Evolutionary conservation across 37 sponge, comb jelly and placozoan species (phyloP).

Genomic region (Beroe forskalii): DNA sequence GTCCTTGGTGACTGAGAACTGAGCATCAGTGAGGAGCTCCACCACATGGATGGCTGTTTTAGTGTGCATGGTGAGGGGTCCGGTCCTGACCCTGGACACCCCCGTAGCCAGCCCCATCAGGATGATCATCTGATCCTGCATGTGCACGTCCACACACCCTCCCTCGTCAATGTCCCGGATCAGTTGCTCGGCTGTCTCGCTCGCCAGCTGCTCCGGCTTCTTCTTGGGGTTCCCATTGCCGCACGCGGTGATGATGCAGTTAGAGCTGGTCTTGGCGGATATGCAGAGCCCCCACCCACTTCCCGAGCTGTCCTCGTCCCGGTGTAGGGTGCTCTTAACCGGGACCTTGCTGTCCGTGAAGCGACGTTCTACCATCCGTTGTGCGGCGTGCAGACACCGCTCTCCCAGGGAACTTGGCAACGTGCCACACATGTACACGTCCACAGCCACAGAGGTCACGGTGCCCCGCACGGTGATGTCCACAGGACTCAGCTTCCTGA

Average conservation of each 20-base stretch:
- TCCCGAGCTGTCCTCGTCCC: background rate
- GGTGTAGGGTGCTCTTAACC: background rate
- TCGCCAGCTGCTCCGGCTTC: conserved; percentile 69
- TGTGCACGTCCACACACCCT: conserved; percentile 84
- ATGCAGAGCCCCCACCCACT: conserved; percentile 48
- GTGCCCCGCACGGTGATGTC: conserved; percentile 71
- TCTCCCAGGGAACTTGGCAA: conserved; percentile 55
- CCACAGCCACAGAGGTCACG: conserved; percentile 63
- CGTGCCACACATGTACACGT: conserved; percentile 70
- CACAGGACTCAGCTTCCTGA: conserved; percentile 69
- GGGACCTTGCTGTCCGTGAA: background rate
- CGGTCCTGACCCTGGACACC: conserved; percentile 73
- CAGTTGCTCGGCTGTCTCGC: conserved; percentile 70
- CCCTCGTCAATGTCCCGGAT: conserved; percentile 66
- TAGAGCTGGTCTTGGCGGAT: conserved; percentile 71
- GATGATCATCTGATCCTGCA: conserved; percentile 89
- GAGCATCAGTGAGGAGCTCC: conserved; percentile 70
- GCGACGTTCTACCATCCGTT: background rate
- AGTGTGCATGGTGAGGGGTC: conserved; percentile 91
- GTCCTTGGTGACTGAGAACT: background rate
- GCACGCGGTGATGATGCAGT: conserved; percentile 74
- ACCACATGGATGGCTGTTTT: conserved; percentile 86
- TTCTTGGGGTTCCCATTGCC: conserved; percentile 74
- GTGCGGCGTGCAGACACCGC: conserved; percentile 19
- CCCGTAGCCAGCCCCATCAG: conserved; percentile 91